Evolutionary conservation across 2,797 vertebrate species (phyloP).

Genomic region (Clarias fuscus): DNA sequence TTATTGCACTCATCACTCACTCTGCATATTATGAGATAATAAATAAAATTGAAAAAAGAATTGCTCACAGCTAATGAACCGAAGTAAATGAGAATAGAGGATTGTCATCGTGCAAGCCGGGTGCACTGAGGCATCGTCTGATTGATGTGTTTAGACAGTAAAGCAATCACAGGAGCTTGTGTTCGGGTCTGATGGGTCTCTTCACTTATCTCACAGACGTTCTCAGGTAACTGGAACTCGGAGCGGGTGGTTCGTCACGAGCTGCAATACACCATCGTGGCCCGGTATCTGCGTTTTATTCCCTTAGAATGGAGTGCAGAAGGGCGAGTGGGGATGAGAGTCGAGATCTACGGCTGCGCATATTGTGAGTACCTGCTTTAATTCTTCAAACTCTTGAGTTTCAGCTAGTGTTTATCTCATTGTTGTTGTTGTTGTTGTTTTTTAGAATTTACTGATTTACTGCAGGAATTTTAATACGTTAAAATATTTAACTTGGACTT

Average conservation of each 20-base stretch:
- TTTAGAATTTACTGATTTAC: too few relatives aligned
- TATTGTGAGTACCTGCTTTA: slow-evolving; percentile 83
- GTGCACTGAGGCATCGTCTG: background rate
- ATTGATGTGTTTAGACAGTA: slow-evolving; percentile 32
- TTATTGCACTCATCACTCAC: slow-evolving; percentile 29
- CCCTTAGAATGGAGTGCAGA: slow-evolving; percentile 86
- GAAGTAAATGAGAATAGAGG: slow-evolving; percentile 19
- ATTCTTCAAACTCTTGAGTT: too few relatives aligned
- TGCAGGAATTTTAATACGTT: too few relatives aligned
- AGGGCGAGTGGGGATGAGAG: slow-evolving; percentile 85
- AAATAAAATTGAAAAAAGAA: background rate
- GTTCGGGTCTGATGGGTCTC: slow-evolving; percentile 29
- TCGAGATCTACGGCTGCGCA: slow-evolving; percentile 89
- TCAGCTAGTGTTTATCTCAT: too few relatives aligned
- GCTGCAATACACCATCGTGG: slow-evolving; percentile 81
- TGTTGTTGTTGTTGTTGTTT: too few relatives aligned
- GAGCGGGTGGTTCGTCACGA: slow-evolving; percentile 85
- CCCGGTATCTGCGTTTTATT: slow-evolving; percentile 85
- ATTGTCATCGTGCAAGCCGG: background rate
- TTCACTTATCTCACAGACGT: slow-evolving; percentile 73
- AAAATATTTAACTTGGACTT: too few relatives aligned
- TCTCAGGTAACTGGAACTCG: slow-evolving; percentile 89
- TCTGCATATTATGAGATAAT: slow-evolving; percentile 28
- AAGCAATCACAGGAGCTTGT: slow-evolving; percentile 25
- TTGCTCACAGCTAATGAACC: slow-evolving; percentile 18